A percentile compares a stretch with the other conserved stretches of the same genome.
Evolutionary conservation across 2,888 invertebrate genomes (phyloP).

Genomic region (Patella depressa): DNA sequence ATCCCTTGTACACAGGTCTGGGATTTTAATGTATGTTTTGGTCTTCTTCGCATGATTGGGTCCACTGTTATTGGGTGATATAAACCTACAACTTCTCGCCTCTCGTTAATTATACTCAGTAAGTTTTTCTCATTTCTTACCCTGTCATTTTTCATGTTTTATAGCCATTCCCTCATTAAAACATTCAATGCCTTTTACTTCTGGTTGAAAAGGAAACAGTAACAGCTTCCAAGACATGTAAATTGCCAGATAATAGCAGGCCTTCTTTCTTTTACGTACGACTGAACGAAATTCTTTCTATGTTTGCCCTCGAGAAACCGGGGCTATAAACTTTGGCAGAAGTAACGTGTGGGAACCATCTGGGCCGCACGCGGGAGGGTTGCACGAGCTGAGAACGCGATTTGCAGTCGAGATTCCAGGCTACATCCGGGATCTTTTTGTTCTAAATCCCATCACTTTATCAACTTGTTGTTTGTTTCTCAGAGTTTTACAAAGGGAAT

Average conservation of each 20-base stretch:
- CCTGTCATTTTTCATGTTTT: neutral
- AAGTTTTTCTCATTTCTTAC: constrained; percentile 5
- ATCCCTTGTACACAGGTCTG: too few species aligned
- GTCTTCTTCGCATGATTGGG: neutral
- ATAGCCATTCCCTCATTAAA: constrained; percentile 2
- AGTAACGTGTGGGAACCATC: constrained; percentile 13
- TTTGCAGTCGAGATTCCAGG: constrained; percentile 7
- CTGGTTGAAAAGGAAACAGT: neutral
- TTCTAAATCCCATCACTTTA: neutral
- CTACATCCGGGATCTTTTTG: constrained; percentile 6
- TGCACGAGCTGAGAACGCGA: constrained; percentile 11
- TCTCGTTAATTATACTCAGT: neutral
- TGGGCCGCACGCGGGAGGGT: constrained; percentile 7
- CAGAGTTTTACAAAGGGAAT: neutral
- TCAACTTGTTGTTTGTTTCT: neutral
- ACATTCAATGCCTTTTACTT: neutral
- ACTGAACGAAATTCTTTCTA: constrained; percentile 8
- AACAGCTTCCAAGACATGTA: constrained; percentile 3
- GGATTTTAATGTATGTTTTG: too few species aligned
- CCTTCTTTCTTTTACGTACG: neutral
- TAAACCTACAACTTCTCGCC: neutral
- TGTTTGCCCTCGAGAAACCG: constrained; percentile 9
- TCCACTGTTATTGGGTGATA: neutral
- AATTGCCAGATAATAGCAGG: neutral
- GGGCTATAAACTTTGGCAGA: constrained; percentile 12